These are phyloP conservation scores for Zygaena filipendulae DNA, from an alignment of 2,888 invertebrate genomes.

Conservation along the genomic window DNA sequence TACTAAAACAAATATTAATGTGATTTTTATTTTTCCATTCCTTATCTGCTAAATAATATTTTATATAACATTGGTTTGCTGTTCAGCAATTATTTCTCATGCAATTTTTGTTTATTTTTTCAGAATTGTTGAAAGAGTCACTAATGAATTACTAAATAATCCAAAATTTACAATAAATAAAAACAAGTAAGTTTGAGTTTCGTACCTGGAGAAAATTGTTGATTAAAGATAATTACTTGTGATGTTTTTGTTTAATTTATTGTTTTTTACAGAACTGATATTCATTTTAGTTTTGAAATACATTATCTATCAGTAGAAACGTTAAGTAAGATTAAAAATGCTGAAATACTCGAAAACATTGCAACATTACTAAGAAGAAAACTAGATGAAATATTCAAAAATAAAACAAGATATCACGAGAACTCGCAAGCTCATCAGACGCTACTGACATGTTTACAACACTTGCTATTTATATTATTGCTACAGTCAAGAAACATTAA, in stretches of 20 bases:
- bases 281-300: conserved; percentile 39
- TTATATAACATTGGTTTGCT: too few relatives aligned
- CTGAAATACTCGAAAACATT: conserved; percentile 26
- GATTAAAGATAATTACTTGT: too few relatives aligned
- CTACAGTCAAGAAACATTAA: conserved; percentile 23
- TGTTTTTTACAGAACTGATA: conserved; percentile 29
- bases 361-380: conserved; percentile 30
- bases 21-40: too few relatives aligned
- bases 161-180: conserved; percentile 18
- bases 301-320: conserved; percentile 29
- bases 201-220: too few relatives aligned
- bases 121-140: conserved; percentile 41
- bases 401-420: conserved; percentile 49
- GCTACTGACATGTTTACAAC: conserved; percentile 40
- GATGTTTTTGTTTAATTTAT: neutral
- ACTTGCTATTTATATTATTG: conserved; percentile 32
- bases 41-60: too few relatives aligned
- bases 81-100: too few relatives aligned
- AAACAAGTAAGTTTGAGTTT: conserved; percentile 6
- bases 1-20: too few relatives aligned
- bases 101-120: conserved; percentile 23
- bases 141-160: conserved; percentile 29
- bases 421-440: conserved; percentile 44
- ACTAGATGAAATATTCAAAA: conserved; percentile 35
- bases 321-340: conserved; percentile 30